A percentile compares a stretch with the other conserved stretches of the same genome.
These are phyloP conservation scores for Poeciliopsis paucimaculata DNA, from an alignment of 2,797 vertebrate genomes.

Conservation along the genomic window DNA sequence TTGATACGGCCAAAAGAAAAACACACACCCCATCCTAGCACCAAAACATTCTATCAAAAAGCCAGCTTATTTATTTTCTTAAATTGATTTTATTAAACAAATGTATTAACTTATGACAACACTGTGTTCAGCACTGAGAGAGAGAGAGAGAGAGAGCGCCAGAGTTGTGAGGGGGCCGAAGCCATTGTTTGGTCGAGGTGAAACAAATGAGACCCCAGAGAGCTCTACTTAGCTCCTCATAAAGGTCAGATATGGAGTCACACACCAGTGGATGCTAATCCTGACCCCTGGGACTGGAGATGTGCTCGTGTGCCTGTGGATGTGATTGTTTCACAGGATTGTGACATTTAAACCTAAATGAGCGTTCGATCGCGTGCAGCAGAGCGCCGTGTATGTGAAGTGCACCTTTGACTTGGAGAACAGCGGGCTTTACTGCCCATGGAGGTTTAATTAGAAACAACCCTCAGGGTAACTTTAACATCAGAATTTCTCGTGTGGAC, in stretches of 20 bases:
- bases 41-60: no score
- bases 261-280: slow-evolving; percentile 76
- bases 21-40: no score
- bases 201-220: slow-evolving; percentile 77
- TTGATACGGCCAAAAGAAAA: no score
- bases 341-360: slow-evolving; percentile 79
- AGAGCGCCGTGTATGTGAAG: slow-evolving; percentile 40
- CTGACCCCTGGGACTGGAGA: slow-evolving; percentile 68
- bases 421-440: slow-evolving; percentile 34
- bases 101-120: no score
- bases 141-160: slow-evolving; percentile 30
- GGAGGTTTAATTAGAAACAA: slow-evolving; percentile 69
- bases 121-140: slow-evolving; percentile 10
- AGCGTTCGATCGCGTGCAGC: slow-evolving; percentile 53
- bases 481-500: slow-evolving; percentile 35
- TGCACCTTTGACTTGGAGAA: slow-evolving; percentile 42
- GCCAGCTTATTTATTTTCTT: no score
- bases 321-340: slow-evolving; percentile 75
- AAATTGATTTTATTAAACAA: no score
- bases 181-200: slow-evolving; percentile 62
- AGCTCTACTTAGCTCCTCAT: slow-evolving; percentile 70
- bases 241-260: slow-evolving; percentile 81
- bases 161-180: slow-evolving; percentile 43
- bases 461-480: slow-evolving; percentile 64
- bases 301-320: slow-evolving; percentile 59